These are phyloP conservation scores for Bathynomus jamesi DNA, from an alignment of 1,140 invertebrate genomes.

Conservation along the genomic window DNA sequence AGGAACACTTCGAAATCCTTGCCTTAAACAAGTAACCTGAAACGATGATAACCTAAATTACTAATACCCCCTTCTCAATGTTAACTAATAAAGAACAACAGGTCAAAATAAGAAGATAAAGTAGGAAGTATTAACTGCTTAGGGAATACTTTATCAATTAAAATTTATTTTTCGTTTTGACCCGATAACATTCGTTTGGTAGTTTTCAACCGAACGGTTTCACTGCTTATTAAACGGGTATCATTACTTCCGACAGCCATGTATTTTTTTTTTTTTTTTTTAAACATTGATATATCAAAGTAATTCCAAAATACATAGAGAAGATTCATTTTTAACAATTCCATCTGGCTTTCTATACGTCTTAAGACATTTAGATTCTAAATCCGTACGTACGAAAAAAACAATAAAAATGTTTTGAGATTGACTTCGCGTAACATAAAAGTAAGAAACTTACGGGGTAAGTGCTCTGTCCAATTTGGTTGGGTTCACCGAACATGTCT, in stretches of 20 bases:
- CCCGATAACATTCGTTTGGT: neutral
- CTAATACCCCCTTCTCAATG: neutral
- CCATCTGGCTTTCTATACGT: no score
- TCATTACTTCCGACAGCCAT: no score
- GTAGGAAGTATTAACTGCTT: neutral
- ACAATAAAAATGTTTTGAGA: no score
- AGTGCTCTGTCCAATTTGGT: conserved; percentile 94
- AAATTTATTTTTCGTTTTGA: conserved; percentile 33
- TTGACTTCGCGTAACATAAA: neutral
- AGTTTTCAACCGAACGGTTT: no score
- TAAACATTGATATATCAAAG: no score
- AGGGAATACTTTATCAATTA: neutral
- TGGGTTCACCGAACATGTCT: conserved; percentile 95
- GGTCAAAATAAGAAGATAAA: neutral
- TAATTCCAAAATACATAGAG: no score
- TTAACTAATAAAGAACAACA: neutral
- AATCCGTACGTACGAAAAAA: no score
- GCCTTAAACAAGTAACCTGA: conserved; percentile 53
- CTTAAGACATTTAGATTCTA: no score
- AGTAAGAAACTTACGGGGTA: conserved; percentile 60
- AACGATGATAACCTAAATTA: conserved; percentile 22
- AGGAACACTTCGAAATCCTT: conserved; percentile 83
- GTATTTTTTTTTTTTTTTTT: no score
- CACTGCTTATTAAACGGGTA: no score
- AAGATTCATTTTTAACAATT: no score